These are phyloP conservation scores for Pedicia rivosa DNA, from an alignment of 2,888 invertebrate species.

Conservation along the genomic window DNA sequence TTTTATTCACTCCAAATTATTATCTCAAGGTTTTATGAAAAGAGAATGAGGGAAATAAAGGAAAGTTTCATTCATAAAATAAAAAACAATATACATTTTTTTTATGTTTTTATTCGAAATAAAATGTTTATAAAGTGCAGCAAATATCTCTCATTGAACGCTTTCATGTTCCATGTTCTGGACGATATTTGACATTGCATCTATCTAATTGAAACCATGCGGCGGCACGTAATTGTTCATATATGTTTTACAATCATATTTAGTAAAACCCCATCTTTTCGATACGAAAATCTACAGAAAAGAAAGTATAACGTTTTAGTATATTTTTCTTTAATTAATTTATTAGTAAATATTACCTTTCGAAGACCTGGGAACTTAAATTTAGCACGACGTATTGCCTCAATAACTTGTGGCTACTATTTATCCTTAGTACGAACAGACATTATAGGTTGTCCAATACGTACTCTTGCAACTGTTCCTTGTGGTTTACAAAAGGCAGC, in stretches of 20 bases:
- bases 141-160: slow-evolving; percentile 39
- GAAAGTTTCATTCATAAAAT: too few species aligned
- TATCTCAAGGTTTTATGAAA: too few species aligned
- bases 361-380: slow-evolving; percentile 99
- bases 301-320: not conserved
- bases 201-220: slow-evolving; percentile 83
- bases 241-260: slow-evolving; percentile 84
- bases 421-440: slow-evolving; percentile 92
- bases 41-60: too few species aligned
- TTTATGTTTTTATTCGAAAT: too few species aligned
- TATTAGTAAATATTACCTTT: slow-evolving; percentile 45
- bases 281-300: slow-evolving; percentile 76
- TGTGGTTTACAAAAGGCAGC: slow-evolving; percentile 99
- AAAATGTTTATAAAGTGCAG: slow-evolving; percentile 12
- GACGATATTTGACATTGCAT: slow-evolving; percentile 85
- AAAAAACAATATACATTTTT: too few species aligned
- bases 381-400: slow-evolving; percentile 97
- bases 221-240: slow-evolving; percentile 66
- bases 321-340: too few species aligned
- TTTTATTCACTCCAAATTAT: too few species aligned
- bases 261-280: slow-evolving; percentile 98
- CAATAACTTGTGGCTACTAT: slow-evolving; percentile 90
- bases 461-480: slow-evolving; percentile 99
- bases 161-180: slow-evolving; percentile 93
- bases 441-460: slow-evolving; percentile 98